Percentiles rank a stretch among this genome's conserved stretches.
phyloP scores from a whole-genome alignment of 2,113 vertebrate genomes.

The Sceloporus tristichus region DNA sequence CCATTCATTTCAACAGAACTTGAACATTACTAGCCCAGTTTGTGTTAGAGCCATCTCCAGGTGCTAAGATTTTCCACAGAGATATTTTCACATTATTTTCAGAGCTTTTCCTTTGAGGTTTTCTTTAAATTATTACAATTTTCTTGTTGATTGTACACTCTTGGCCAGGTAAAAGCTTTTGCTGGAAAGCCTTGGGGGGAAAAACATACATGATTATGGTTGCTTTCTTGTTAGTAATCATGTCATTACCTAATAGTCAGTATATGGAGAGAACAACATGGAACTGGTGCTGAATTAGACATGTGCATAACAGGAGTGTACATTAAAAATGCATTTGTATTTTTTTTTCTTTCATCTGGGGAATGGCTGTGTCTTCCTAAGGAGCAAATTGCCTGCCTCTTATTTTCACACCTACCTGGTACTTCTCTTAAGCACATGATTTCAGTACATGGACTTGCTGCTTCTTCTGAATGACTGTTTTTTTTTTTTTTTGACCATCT shows the following conservation, averaged over 20 bases:
- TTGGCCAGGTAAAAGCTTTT: neutral
- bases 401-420: neutral
- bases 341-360: neutral
- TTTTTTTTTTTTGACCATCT: neutral
- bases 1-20: neutral
- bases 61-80: neutral
- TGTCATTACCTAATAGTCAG: neutral
- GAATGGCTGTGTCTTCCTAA: conserved; percentile 4
- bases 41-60: neutral
- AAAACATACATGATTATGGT: neutral
- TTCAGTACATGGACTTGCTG: neutral
- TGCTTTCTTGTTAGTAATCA: neutral
- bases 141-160: neutral
- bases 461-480: conserved; percentile 2
- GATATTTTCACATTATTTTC: neutral
- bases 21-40: neutral
- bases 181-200: neutral
- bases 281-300: neutral
- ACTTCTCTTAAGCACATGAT: neutral
- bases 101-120: neutral
- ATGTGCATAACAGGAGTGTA: neutral
- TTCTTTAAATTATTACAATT: neutral
- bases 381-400: conserved; percentile 38
- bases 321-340: neutral
- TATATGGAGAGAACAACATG: neutral